A percentile compares a stretch with the other conserved stretches of the same genome.
These are phyloP conservation scores for Nylanderia fulva DNA, from an alignment of 1,140 invertebrate genomes.

Conservation along the genomic window DNA sequence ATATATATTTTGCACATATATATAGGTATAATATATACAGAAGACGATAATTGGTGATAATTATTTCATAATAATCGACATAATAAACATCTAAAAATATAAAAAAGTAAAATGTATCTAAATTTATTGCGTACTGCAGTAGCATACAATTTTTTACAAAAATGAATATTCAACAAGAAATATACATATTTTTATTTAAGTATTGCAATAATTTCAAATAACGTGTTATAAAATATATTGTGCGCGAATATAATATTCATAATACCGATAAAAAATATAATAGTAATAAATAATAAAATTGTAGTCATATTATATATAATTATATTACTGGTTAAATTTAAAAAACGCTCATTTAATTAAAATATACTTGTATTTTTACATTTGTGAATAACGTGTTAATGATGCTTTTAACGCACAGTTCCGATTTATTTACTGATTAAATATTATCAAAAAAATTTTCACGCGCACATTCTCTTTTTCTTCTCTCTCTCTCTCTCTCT, in stretches of 20 bases:
- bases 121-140: background rate
- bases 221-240: background rate
- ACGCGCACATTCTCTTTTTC: too few relatives aligned
- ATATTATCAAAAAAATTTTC: background rate
- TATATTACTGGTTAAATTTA: background rate
- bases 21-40: background rate
- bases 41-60: too few relatives aligned
- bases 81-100: background rate
- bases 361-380: background rate
- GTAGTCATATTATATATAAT: background rate
- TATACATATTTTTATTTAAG: background rate
- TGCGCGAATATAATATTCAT: background rate
- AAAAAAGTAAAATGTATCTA: background rate
- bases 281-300: background rate
- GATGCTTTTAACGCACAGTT: background rate
- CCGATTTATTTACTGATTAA: background rate
- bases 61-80: background rate
- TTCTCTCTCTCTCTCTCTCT: too few relatives aligned
- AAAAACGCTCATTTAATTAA: background rate
- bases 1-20: background rate
- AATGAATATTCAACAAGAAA: background rate
- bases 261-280: too few relatives aligned
- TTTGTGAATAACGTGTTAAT: background rate
- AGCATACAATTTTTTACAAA: background rate
- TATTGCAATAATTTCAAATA: background rate